Evolutionary conservation across 2,888 invertebrate species (phyloP).

Genomic region (Lasioglossum calceatum): DNA sequence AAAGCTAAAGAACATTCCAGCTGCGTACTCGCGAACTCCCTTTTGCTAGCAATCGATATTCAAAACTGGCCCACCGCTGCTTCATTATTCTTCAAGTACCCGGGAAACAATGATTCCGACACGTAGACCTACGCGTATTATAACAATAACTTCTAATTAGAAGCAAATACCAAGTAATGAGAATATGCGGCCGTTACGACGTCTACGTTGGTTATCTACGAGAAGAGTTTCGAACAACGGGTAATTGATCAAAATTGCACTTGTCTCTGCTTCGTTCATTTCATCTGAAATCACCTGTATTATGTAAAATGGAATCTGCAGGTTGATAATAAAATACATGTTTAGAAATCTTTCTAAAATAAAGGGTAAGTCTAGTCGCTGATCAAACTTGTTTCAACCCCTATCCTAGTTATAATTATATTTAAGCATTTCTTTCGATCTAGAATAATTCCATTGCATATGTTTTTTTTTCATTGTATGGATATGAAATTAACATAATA

Average conservation of each 20-base stretch:
- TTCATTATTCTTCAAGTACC: neutral
- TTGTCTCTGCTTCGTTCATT: neutral
- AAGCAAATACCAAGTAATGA: neutral
- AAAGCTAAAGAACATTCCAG: conserved; percentile 29
- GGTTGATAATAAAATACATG: neutral
- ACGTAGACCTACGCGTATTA: neutral
- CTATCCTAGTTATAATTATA: neutral
- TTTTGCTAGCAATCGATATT: conserved; percentile 2
- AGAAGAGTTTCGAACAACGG: neutral
- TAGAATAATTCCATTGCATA: no score
- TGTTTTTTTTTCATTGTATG: no score
- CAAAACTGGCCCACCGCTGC: conserved; percentile 1
- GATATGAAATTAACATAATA: no score
- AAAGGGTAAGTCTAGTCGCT: neutral
- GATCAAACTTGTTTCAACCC: neutral
- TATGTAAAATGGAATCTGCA: neutral
- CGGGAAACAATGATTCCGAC: neutral
- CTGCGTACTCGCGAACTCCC: conserved; percentile 25
- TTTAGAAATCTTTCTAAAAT: neutral
- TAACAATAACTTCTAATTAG: conserved; percentile 5
- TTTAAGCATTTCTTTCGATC: neutral
- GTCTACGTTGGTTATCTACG: neutral
- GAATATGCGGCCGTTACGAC: neutral
- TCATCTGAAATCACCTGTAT: neutral
- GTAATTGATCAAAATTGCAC: neutral